Evolutionary conservation across 2,797 vertebrate species (phyloP).

Genomic region (Spheniscus humboldti): DNA sequence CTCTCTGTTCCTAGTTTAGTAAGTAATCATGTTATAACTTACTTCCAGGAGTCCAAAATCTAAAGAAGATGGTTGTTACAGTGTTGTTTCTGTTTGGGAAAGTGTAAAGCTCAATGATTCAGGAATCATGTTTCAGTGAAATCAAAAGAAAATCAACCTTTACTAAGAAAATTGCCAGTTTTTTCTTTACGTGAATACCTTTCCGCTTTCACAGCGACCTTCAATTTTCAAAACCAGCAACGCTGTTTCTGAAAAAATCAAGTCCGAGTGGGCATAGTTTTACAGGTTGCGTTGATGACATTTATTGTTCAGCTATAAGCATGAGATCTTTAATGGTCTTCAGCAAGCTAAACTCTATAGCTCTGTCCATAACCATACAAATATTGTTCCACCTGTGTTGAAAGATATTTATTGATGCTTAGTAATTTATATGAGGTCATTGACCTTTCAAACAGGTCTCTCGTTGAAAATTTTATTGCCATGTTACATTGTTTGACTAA

Average conservation of each 20-base stretch:
- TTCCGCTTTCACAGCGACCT: not conserved
- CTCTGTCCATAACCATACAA: not conserved
- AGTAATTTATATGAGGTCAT: constrained; percentile 36
- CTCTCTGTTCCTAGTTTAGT: not conserved
- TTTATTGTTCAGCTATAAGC: not conserved
- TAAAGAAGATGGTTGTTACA: not conserved
- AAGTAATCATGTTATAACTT: not conserved
- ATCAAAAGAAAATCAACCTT: constrained; percentile 49
- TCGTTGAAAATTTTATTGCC: constrained; percentile 52
- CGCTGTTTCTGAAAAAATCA: not conserved
- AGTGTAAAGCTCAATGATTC: not conserved
- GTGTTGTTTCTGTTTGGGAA: not conserved
- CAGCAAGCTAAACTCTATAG: not conserved
- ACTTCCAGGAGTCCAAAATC: not conserved
- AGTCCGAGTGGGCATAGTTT: not conserved
- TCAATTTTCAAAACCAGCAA: constrained; percentile 25
- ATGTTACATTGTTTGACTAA: constrained; percentile 25
- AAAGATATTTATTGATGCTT: constrained; percentile 42
- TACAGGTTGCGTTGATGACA: not conserved
- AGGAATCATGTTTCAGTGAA: not conserved
- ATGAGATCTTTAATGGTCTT: not conserved
- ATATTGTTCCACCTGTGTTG: not conserved
- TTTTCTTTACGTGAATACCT: constrained; percentile 6
- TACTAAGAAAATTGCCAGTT: not conserved
- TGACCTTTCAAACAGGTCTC: not conserved